Evolutionary conservation across 2,797 vertebrate genomes (phyloP), one percentile per base, ranked within the genome.

Genomic region (Euphonia xanthogaster): DNA sequence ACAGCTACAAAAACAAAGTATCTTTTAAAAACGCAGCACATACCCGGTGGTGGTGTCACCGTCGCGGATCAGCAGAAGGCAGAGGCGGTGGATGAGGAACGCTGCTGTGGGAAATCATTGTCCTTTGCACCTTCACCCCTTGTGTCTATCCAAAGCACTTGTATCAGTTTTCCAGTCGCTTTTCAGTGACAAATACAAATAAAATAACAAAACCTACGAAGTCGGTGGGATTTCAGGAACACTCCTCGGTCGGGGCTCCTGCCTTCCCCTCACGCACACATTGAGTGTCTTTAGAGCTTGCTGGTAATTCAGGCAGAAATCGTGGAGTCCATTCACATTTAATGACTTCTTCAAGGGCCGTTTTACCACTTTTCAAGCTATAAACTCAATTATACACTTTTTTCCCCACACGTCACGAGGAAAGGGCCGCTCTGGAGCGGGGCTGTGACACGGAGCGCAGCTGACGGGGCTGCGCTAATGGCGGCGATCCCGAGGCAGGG

Each of bases 391-490:
- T 45, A 1, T 21, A 12, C 20, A 4, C 20, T 55, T 50, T 44
- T 73, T 28, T 58, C 47, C 51, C 47, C 37, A 28, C 39, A 10
- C 16, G 18, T 60, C 39, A 33, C 3, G 30, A 45, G 39, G 37
- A 24, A 63, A 30, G 17, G 31, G 21, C 40, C 0, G 0, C 51
- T 81, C 44, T 13, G 47, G 39, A 61, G n/a, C 35, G 2, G 16
- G 51, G 18, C 61, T 18, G n/a, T 12, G n/a, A 31, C 31, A 37
- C 17, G 44, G 10, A 8, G 24, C 27, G 3, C 44, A 31, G n/a
- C 25, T 3, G 63, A 22, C 2, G 12, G 4, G 47, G 55, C 31
- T 10, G 5, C 0, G 45, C 12, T 3, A 0, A 2, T 1, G n/a
- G 60, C 10, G 51, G 51, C 30, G 51, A 53, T 53, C 5, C 51